phyloP scores from a whole-genome alignment of 1,140 invertebrate species.

The Macrobrachium nipponense region DNA sequence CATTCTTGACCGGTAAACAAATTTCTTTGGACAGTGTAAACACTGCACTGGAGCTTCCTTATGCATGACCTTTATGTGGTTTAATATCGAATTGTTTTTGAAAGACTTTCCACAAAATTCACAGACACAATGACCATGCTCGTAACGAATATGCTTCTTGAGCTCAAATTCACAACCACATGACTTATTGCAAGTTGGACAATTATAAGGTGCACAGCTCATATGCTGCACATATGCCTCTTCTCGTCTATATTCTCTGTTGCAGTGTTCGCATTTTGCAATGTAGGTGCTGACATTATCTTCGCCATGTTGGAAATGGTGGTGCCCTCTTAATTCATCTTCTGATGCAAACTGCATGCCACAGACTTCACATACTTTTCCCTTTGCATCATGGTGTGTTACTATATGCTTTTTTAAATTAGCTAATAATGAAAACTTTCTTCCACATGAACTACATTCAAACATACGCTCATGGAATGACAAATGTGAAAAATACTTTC shows the following conservation, averaged over 20 bases:
- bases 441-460: conserved; percentile 45
- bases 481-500: conserved; percentile 53
- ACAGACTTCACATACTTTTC: conserved; percentile 52
- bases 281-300: conserved; percentile 37
- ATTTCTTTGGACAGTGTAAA: conserved; percentile 50
- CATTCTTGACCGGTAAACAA: conserved; percentile 49
- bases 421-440: conserved; percentile 39
- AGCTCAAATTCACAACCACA: conserved; percentile 42
- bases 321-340: conserved; percentile 24
- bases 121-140: conserved; percentile 50
- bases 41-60: conserved; percentile 44
- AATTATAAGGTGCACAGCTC: conserved; percentile 39
- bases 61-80: conserved; percentile 51
- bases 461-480: conserved; percentile 44
- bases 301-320: conserved; percentile 41
- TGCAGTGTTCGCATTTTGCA: conserved; percentile 35
- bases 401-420: conserved; percentile 50
- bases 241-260: conserved; percentile 37
- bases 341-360: conserved; percentile 33
- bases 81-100: conserved; percentile 47
- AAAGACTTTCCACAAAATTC: conserved; percentile 55
- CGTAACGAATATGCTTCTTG: conserved; percentile 30
- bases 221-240: conserved; percentile 46
- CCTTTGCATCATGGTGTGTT: conserved; percentile 31
- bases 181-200: conserved; percentile 33